These are phyloP conservation scores for Fukomys damarensis DNA, from an alignment of 2,113 vertebrate species.

Conservation along the genomic window DNA sequence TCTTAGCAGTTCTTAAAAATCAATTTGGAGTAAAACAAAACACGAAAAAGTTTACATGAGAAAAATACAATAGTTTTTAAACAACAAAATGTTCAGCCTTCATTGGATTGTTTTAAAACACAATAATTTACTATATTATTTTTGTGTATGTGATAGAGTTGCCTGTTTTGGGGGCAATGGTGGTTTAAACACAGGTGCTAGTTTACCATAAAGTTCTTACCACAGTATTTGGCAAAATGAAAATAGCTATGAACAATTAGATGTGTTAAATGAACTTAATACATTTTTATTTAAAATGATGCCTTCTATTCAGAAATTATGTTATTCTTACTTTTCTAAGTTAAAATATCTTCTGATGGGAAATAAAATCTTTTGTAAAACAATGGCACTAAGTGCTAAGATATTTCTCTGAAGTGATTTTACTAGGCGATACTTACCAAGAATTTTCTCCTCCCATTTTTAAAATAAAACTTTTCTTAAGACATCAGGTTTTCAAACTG, in stretches of 20 bases:
- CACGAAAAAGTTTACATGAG: not conserved
- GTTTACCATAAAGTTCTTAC: not conserved
- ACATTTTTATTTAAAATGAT: not conserved
- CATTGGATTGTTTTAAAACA: not conserved
- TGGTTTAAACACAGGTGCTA: not conserved
- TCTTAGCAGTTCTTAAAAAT: conserved; percentile 3
- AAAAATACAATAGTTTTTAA: not conserved
- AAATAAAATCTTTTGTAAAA: not conserved
- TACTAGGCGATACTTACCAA: not conserved
- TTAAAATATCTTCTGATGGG: conserved; percentile 32
- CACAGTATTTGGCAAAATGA: not conserved
- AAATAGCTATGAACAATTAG: not conserved
- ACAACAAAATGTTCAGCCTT: not conserved
- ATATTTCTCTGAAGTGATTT: not conserved
- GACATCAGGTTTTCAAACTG: not conserved
- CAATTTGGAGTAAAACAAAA: not conserved
- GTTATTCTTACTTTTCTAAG: not conserved
- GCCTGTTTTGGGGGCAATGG: not conserved
- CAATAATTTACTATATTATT: not conserved
- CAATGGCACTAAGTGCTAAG: not conserved
- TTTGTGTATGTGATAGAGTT: conserved; percentile 14
- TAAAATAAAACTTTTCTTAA: not conserved
- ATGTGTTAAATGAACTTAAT: not conserved
- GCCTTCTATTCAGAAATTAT: conserved; percentile 11
- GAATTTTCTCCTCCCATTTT: not conserved